These are phyloP conservation scores for Cochlearius cochlearius DNA, from an alignment of 2,113 vertebrate genomes.

Conservation along the genomic window DNA sequence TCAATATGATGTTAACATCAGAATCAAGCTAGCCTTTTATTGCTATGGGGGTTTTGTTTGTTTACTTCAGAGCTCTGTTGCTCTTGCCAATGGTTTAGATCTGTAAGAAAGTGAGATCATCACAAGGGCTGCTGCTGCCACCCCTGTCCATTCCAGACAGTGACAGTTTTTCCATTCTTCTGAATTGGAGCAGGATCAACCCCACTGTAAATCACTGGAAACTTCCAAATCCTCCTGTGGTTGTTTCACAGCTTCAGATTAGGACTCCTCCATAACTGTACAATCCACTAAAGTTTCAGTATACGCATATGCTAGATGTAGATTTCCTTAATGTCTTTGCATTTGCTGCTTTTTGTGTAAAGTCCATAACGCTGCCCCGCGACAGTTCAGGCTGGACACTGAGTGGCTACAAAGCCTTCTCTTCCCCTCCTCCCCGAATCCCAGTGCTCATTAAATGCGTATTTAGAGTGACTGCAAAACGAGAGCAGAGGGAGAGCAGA, in stretches of 20 bases:
- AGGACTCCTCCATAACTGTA: not conserved
- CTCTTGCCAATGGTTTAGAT: constrained; percentile 6
- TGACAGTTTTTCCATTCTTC: constrained; percentile 31
- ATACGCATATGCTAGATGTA: too few species aligned
- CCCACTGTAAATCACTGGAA: not conserved
- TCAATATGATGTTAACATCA: not conserved
- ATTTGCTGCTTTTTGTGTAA: not conserved
- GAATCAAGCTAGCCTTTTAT: constrained; percentile 16
- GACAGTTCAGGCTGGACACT: not conserved
- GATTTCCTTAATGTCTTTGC: not conserved
- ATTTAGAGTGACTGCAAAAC: not conserved
- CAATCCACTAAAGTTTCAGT: not conserved
- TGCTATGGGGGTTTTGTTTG: constrained; percentile 5
- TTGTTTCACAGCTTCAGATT: not conserved
- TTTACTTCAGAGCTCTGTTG: constrained; percentile 27
- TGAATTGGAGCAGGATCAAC: not conserved
- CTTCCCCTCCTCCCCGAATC: not conserved
- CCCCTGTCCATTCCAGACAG: not conserved
- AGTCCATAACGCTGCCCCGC: not conserved
- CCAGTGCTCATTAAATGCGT: not conserved
- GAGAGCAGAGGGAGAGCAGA: not conserved
- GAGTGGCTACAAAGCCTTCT: not conserved
- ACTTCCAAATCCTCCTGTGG: not conserved
- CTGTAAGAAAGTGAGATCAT: constrained; percentile 33
- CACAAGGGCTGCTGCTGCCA: not conserved